Evolutionary conservation across 2,797 vertebrate species (phyloP).

Genomic region (Eospalax fontanierii): DNA sequence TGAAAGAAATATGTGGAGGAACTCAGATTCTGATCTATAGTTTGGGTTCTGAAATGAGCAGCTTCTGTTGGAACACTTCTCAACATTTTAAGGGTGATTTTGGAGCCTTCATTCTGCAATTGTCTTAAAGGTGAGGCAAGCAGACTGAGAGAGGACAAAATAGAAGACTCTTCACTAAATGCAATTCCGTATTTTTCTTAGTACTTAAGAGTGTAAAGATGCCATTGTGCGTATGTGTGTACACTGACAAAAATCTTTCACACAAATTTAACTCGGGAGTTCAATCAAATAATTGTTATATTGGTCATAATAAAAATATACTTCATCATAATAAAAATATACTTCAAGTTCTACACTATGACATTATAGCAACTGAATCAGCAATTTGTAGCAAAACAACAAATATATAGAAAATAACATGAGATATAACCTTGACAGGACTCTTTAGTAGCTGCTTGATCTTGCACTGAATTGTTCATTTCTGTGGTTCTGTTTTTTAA

Average conservation of each 20-base stretch:
- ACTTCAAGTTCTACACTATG: neutral
- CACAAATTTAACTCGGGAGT: neutral
- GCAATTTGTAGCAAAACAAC: neutral
- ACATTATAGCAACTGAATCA: neutral
- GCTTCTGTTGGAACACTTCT: fast-evolving
- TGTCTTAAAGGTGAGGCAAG: neutral
- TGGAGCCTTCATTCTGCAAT: neutral
- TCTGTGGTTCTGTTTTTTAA: neutral
- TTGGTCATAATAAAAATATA: neutral
- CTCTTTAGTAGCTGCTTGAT: neutral
- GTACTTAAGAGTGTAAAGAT: neutral
- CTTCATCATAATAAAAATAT: neutral
- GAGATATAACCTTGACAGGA: neutral
- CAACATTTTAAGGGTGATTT: neutral
- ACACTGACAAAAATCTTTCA: neutral
- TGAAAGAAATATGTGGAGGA: neutral
- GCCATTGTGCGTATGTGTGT: neutral
- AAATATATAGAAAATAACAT: neutral
- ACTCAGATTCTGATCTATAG: neutral
- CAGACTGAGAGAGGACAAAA: neutral
- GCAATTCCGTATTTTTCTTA: neutral
- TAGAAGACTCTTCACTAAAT: neutral
- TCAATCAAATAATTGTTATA: neutral
- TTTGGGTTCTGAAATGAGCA: neutral
- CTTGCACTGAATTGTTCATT: neutral